Base-by-base conservation (phyloP, 2,797 vertebrate species). In the Cuculus canorus region DNA sequence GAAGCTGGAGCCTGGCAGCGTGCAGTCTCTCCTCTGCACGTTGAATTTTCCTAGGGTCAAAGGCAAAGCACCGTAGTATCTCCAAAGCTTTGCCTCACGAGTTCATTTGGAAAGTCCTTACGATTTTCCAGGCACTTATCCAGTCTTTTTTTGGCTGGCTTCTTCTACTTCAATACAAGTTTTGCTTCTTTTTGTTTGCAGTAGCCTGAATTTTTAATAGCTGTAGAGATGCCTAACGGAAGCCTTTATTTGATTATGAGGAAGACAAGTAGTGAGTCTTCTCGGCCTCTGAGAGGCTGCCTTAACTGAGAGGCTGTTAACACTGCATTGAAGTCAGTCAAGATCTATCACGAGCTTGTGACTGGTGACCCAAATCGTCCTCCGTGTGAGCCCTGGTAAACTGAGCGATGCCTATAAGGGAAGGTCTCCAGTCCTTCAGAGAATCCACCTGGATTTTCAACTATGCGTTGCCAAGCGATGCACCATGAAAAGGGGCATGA, bases 161-260 rank as follows among this genome's bases (percentile, higher is more conserved):
- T 4, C 84, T 92, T 88, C 69, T 81, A 41, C 90, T 81, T 93
- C 82, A 88, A 2, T 88, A 47, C 54, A 68, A 95, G n/a, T 92
- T 92, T 93, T 92, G 50, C 88, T 91, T 19, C 82, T 75, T 95
- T 87, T 87, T 95, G 85, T 95, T 93, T 83, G 87, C 57, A 90
- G 85, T 90, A 95, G 91, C 85, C 47, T 91, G 82, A 57, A 90
- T 94, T 81, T 93, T 76, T 90, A 86, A 78, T 91, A 71, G 65
- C 87, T 76, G 69, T 57, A 65, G 80, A 57, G 79, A 69, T 78
- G 57, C 41, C 53, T 90, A 53, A n/a, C 80, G 93, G 79, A 60
- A 88, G 56, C 65, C 69, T 96, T 81, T 95, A 86, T 93, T 91
- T 93, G 80, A 61, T 91, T 71, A 35, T 0, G 0, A 80, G 79